Evolutionary conservation across 2,113 vertebrate species (phyloP).

Genomic region (Tragelaphus buxtoni): DNA sequence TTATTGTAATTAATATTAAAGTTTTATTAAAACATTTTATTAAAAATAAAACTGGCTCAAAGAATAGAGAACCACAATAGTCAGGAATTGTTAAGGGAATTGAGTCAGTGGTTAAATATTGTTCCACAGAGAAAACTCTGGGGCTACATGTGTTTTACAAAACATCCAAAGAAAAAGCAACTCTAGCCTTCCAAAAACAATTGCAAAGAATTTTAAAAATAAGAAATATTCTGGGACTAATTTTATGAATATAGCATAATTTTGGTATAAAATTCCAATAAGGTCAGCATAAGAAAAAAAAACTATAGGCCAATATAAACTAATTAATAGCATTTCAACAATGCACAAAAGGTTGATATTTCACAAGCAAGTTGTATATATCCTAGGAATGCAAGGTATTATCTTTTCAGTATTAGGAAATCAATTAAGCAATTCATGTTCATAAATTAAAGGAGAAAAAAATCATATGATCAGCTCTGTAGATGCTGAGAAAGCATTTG

Average conservation of each 20-base stretch:
- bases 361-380: neutral
- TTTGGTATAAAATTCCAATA: neutral
- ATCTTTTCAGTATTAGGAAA: neutral
- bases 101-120: neutral
- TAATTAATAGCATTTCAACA: neutral
- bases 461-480: neutral
- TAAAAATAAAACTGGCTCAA: neutral
- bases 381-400: neutral
- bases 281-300: neutral
- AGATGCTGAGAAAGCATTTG: neutral
- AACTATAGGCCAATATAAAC: neutral
- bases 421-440: neutral
- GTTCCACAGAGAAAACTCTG: neutral
- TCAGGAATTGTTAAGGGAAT: neutral
- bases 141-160: neutral
- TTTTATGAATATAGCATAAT: neutral
- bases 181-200: neutral
- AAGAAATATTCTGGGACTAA: neutral
- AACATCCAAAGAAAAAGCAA: neutral
- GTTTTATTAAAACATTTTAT: neutral
- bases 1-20: neutral
- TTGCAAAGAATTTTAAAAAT: neutral
- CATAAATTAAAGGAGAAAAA: neutral
- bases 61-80: neutral
- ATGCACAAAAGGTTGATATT: neutral